Evolutionary conservation across 2,113 vertebrate genomes (phyloP).

Genomic region (Anolis sagrei): DNA sequence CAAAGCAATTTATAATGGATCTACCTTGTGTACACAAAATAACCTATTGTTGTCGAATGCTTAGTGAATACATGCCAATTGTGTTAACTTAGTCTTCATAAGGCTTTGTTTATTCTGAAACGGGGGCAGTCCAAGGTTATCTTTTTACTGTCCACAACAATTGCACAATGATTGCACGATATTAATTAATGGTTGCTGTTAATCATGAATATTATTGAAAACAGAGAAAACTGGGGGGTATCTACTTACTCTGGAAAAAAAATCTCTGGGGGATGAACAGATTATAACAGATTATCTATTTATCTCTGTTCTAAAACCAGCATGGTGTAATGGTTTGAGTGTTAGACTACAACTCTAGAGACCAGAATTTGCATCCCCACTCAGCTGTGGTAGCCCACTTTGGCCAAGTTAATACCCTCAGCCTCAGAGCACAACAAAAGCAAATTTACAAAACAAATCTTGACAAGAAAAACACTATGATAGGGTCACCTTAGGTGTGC

Average conservation of each 20-base stretch:
- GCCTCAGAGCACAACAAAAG: too few relatives aligned
- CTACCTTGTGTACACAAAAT: neutral
- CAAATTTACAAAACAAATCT: too few relatives aligned
- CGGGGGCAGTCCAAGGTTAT: neutral
- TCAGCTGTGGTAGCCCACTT: too few relatives aligned
- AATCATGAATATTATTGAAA: neutral
- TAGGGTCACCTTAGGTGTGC: too few relatives aligned
- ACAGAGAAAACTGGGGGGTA: too few relatives aligned
- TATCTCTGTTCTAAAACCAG: neutral
- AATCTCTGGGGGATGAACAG: too few relatives aligned
- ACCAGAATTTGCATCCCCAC: too few relatives aligned
- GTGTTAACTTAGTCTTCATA: neutral
- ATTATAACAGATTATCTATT: too few relatives aligned
- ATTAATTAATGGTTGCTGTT: neutral
- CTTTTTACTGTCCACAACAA: neutral
- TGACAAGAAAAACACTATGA: too few relatives aligned
- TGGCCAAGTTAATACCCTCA: too few relatives aligned
- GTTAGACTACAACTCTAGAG: too few relatives aligned
- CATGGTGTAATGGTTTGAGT: too few relatives aligned
- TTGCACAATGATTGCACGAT: neutral
- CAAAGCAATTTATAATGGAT: slow-evolving; percentile 17
- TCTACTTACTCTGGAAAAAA: neutral
- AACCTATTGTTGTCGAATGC: neutral
- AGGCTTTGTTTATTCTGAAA: neutral
- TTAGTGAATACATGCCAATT: neutral